Conservation (phyloP, 1,140 invertebrate species). For the Mya arenaria region DNA sequence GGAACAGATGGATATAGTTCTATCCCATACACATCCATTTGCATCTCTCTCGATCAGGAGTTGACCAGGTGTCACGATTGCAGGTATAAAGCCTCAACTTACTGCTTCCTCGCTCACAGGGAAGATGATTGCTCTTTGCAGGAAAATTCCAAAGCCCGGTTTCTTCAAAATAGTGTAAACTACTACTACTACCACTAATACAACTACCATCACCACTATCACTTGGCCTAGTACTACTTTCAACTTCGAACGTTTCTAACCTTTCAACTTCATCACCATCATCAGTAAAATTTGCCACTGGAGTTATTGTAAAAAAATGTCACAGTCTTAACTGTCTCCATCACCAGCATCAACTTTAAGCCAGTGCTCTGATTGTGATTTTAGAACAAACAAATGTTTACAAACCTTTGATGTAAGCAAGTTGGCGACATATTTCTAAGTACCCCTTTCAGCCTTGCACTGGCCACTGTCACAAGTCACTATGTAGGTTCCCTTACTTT, state of each 20-base stretch:
- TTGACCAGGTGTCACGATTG: neutral
- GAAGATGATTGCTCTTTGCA: neutral
- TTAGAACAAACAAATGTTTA: neutral
- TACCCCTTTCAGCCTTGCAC: constrained; percentile 22
- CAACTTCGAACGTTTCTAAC: neutral
- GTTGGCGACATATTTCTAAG: constrained; percentile 29
- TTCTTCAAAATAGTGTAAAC: constrained; percentile 4
- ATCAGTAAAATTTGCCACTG: neutral
- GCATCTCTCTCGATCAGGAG: neutral
- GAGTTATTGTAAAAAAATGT: neutral
- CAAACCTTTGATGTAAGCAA: neutral
- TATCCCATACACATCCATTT: constrained; percentile 35
- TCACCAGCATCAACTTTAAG: too few relatives aligned
- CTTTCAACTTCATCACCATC: neutral
- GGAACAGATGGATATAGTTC: constrained; percentile 25
- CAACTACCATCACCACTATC: neutral
- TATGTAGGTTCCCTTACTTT: neutral
- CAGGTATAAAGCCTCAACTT: neutral
- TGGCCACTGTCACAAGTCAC: constrained; percentile 21
- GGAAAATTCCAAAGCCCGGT: constrained; percentile 41
- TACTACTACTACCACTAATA: neutral
- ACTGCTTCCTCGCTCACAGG: neutral
- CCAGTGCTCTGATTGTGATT: neutral
- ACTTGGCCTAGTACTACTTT: neutral
- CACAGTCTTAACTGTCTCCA: neutral